Evolutionary conservation across 2,797 vertebrate species (phyloP).

Genomic region (Galago senegalensis): DNA sequence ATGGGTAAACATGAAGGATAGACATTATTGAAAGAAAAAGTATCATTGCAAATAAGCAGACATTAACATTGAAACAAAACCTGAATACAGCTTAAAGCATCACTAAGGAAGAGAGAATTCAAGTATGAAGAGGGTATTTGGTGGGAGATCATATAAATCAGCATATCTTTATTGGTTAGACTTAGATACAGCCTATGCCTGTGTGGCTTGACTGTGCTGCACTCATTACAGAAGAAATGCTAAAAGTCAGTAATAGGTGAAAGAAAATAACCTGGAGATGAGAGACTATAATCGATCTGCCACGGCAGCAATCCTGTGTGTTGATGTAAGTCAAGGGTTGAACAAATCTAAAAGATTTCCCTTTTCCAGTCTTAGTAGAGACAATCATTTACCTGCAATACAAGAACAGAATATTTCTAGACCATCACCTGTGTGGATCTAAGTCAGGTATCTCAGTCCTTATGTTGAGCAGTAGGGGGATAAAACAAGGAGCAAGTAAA

Average conservation of each 20-base stretch:
- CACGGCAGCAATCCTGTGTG: background rate
- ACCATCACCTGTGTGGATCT: background rate
- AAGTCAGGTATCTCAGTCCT: background rate
- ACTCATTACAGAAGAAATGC: background rate
- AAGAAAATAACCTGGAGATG: conserved; percentile 38
- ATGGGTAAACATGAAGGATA: background rate
- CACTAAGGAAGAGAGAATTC: background rate
- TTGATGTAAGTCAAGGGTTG: conserved; percentile 28
- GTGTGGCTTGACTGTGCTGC: background rate
- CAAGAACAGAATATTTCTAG: background rate
- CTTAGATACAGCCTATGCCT: background rate
- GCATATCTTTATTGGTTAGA: background rate
- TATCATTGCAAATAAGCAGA: background rate
- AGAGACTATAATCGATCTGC: background rate
- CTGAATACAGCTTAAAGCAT: background rate
- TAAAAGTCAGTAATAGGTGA: conserved; percentile 11
- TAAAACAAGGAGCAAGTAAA: background rate
- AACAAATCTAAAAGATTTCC: background rate
- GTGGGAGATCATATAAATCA: conserved; percentile 12
- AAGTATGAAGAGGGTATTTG: background rate
- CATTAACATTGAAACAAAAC: background rate
- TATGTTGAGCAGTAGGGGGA: background rate
- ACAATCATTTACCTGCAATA: background rate
- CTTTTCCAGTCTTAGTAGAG: background rate
- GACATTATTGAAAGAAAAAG: conserved; percentile 21